phyloP scores from a whole-genome alignment of 2,113 vertebrate species.

The Guaruba guarouba region DNA sequence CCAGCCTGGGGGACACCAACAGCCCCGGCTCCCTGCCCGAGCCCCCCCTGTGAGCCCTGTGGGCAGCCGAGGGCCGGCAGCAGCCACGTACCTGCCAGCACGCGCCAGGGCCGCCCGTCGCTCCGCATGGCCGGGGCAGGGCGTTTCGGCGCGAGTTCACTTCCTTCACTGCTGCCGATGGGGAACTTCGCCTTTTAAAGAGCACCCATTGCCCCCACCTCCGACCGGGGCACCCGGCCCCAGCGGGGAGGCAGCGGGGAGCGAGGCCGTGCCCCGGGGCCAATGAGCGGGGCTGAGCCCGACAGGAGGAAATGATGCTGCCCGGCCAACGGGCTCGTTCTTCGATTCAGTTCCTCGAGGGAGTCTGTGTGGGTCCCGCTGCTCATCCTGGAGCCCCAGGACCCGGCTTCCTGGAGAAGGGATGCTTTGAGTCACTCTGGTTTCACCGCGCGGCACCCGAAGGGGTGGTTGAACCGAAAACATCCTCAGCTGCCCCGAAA shows the following conservation, averaged over 20 bases:
- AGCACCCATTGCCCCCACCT: neutral
- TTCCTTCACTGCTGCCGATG: slow-evolving; percentile 41
- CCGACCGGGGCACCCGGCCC: neutral
- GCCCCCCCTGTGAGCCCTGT: neutral
- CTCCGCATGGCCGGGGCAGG: slow-evolving; percentile 58
- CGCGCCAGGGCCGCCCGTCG: neutral
- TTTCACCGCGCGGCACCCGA: accelerated
- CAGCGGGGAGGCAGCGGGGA: neutral
- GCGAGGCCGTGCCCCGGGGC: neutral
- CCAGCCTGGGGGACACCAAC: neutral
- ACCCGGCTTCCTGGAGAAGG: neutral
- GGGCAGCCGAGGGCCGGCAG: neutral
- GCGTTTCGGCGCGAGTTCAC: neutral
- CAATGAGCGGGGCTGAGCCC: neutral
- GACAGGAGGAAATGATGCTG: neutral
- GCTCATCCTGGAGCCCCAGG: accelerated
- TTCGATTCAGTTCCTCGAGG: slow-evolving; percentile 61
- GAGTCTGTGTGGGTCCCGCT: neutral
- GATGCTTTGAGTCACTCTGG: accelerated
- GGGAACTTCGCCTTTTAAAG: slow-evolving; percentile 57
- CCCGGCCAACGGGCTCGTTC: neutral
- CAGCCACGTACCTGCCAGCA: slow-evolving; percentile 58
- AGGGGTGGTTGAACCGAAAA: neutral
- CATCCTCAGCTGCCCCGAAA: neutral
- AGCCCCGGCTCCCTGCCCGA: neutral